Conservation (phyloP, 1,140 invertebrate species). For the Sycophila sp. region DNA sequence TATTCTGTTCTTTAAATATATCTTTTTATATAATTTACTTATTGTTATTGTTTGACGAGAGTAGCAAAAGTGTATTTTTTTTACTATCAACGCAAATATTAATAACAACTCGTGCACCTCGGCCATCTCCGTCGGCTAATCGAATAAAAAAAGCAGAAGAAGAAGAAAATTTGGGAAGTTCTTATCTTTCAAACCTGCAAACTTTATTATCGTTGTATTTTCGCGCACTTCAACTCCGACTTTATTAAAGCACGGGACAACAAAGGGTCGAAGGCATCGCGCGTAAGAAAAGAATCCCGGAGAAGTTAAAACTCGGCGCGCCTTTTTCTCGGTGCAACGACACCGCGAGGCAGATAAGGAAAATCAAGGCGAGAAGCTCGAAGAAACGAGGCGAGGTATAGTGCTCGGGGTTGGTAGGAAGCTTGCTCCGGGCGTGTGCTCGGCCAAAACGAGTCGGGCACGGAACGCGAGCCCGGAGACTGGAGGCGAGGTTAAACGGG, state of each 20-base stretch:
- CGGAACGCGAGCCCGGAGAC: slow-evolving; percentile 4
- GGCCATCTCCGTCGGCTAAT: too few relatives aligned
- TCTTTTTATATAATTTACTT: too few relatives aligned
- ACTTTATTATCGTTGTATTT: background rate
- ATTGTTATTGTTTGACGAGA: too few relatives aligned
- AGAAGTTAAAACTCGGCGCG: slow-evolving; percentile 1
- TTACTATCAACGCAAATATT: too few relatives aligned
- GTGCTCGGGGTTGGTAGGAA: slow-evolving; percentile 11
- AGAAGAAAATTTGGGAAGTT: background rate
- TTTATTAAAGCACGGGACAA: background rate
- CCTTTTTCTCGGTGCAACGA: background rate
- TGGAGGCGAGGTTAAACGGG: slow-evolving; percentile 54
- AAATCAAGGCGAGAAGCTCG: slow-evolving; percentile 18
- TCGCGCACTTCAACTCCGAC: background rate
- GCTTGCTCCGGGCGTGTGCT: background rate
- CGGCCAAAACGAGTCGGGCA: too few relatives aligned
- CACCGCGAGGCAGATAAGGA: slow-evolving; percentile 16
- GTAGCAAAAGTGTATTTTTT: too few relatives aligned
- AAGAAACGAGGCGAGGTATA: slow-evolving; percentile 31
- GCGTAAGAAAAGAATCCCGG: background rate
- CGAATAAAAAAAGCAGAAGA: background rate
- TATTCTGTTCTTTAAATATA: too few relatives aligned
- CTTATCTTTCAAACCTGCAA: background rate
- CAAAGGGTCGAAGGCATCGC: background rate
- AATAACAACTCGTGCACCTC: background rate